Evolutionary conservation across 2,797 vertebrate species (phyloP).

Genomic region (Petrocephalus schoutedeni): DNA sequence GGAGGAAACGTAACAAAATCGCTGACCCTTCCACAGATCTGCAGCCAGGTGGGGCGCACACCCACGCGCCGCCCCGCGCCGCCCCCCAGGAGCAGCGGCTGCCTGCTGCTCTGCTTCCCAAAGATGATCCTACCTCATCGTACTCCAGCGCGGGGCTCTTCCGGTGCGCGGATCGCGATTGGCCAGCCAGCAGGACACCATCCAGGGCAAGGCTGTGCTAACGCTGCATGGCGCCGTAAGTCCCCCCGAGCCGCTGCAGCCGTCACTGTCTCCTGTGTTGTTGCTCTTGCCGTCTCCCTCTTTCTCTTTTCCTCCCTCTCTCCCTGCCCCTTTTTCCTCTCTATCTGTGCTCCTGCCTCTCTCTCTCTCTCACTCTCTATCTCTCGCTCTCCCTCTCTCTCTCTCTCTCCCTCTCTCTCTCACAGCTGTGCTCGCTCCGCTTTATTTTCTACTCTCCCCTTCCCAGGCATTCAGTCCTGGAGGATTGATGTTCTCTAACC

Average conservation of each 20-base stretch:
- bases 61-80: neutral
- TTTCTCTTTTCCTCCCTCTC: conserved; percentile 17
- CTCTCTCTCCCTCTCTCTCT: conserved; percentile 22
- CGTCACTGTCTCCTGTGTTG: conserved; percentile 11
- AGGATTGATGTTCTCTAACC: conserved; percentile 46
- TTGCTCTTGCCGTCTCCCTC: conserved; percentile 17
- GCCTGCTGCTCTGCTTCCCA: conserved; percentile 26
- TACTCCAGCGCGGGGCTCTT: conserved; percentile 11
- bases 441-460: conserved; percentile 40
- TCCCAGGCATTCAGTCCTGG: conserved; percentile 37
- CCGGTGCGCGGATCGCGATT: conserved; percentile 1
- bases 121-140: conserved; percentile 30
- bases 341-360: conserved; percentile 10
- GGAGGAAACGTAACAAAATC: neutral
- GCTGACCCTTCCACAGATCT: neutral
- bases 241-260: neutral
- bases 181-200: conserved; percentile 14
- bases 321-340: conserved; percentile 17
- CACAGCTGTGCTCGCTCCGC: conserved; percentile 27
- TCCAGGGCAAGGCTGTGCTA: conserved; percentile 22
- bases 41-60: neutral
- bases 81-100: neutral
- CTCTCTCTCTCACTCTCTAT: conserved; percentile 22
- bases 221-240: conserved; percentile 17
- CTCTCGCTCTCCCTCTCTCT: conserved; percentile 13